These are phyloP conservation scores for Sus scrofa DNA, from an alignment of 2,113 vertebrate genomes.

Conservation along the genomic window T2T-Sscrofa CM000817.6:126305501-126306000, in stretches of 20 bases:
- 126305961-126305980: background rate
- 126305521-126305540: background rate
- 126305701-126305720: background rate
- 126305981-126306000: constrained; percentile 3
- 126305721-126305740: background rate
- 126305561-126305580: background rate
- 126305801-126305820: background rate
- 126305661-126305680: background rate
- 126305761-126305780: background rate
- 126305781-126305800: background rate
- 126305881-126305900: constrained; percentile 16
- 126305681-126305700: background rate
- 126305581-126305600: background rate
- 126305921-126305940: background rate
- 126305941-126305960: constrained; percentile 33
- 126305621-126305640: background rate
- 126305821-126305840: background rate
- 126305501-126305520: background rate
- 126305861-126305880: background rate
- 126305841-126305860: background rate
- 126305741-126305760: background rate
- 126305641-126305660: background rate
- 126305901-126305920: constrained; percentile 37
- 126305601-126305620: background rate
- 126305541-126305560: background rate